Evolutionary conservation across 2,888 invertebrate genomes (phyloP).

Genomic region (Acanthosepion esculentum): DNA sequence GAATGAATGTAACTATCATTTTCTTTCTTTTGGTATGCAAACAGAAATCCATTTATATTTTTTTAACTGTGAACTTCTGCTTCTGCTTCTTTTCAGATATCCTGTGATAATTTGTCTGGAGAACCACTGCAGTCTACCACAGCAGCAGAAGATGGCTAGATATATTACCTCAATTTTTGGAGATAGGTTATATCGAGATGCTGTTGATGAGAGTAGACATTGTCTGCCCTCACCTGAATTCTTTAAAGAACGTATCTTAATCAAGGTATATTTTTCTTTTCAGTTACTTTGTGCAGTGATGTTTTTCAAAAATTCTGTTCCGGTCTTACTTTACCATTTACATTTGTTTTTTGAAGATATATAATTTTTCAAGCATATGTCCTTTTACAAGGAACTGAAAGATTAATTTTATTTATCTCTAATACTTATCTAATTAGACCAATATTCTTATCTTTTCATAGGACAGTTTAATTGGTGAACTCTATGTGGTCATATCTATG

Average conservation of each 20-base stretch:
- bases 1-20: too few relatives aligned
- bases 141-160: constrained; percentile 75
- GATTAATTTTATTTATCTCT: too few relatives aligned
- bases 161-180: constrained; percentile 73
- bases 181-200: constrained; percentile 67
- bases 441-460: too few relatives aligned
- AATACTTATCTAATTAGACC: too few relatives aligned
- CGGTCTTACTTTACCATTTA: neutral
- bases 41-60: neutral
- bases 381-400: too few relatives aligned
- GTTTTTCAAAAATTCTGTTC: neutral
- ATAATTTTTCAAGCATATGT: too few relatives aligned
- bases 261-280: constrained; percentile 66
- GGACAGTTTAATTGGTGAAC: too few relatives aligned
- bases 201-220: constrained; percentile 59
- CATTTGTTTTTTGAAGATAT: neutral
- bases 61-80: neutral
- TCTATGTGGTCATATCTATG: too few relatives aligned
- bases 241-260: constrained; percentile 73
- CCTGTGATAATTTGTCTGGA: constrained; percentile 77
- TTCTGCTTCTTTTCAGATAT: constrained; percentile 64
- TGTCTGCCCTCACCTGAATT: constrained; percentile 73
- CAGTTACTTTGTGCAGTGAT: neutral
- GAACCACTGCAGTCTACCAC: constrained; percentile 76
- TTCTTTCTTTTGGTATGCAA: neutral